Evolutionary conservation across 1,140 invertebrate species (phyloP), one percentile per base, ranked within the genome.

Genomic region (Aricia agestis): DNA sequence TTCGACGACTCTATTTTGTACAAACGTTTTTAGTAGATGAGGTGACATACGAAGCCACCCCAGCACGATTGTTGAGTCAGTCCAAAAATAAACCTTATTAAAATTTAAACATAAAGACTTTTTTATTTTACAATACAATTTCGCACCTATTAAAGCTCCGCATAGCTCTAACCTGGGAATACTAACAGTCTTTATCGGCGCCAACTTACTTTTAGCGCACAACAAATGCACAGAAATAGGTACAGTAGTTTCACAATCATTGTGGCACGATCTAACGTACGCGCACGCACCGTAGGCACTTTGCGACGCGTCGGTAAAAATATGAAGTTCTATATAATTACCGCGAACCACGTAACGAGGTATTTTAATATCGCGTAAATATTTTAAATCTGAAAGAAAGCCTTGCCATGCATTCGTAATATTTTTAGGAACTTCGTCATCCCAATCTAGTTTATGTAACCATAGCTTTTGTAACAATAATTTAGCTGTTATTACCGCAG

Each of bases 61-160:
- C 10, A 91, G 68, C 0, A 83, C 82, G 9, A 90, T 80, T 7
- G 73, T 81, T 2, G 89, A 92, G 74, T 92, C 91, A 4, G 82
- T 78, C 80, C 66, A 87, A 10, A 69, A 70, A 36, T 42, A 42
- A 42, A 42, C 41, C 11, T 42, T 42, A 42, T 42, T 42, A 42
- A 42, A 42, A 42, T 42, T 42, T 42, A 42, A 42, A 42, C 11
- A 42, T 42, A 42, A 42, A 11, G 41, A 42, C 11, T 42, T 42
- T 11, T 42, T 42, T 42, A 42, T 42, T 42, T 42, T 42, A 42
- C 11, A 9, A 42, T 42, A 42, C 41, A 42, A 42, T 11, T 42
- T 42, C 11, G 41, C 41, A 42, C 41, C 41, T 42, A 42, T 11
- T 42, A 42, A 42, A 42, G 41, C 41, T 7, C 41, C 41, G 11